Base-by-base conservation (phyloP, 2,797 vertebrate species). In the Syndactyla subalaris region DNA sequence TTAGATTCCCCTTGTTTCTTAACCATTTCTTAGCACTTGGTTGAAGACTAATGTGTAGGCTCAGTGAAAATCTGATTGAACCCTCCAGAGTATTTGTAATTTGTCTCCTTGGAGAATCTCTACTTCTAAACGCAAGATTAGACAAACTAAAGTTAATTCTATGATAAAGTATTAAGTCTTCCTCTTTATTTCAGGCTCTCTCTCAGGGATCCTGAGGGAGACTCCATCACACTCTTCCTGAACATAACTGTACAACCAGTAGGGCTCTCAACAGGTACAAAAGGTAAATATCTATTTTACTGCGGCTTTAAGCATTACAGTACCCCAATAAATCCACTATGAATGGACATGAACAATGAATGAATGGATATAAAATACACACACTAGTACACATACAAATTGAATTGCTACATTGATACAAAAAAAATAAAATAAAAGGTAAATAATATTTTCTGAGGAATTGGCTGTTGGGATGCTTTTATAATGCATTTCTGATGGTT, bases 321-420 rank as follows among this genome's bases (percentile, higher is more conserved):
- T 39, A 72, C 24, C 5, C 4, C 13, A 39, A 2, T 65, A n/a
- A 88, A 74, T 24, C 38, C 54, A 77, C 38, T 70, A 24, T 45
- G 29, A 67, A 49, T 71, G 27, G 4, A 15, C 46, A 34, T 26
- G 39, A 67, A 76, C 24, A 17, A 57, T 55, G 20, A 24, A 54
- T 12, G 3, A 83, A 78, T 45, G 4, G 20, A 19, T 52, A 55
- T 27, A 38, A 80, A 89, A 39, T 29, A 5, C 2, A 1, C 38
- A 29, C 0, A 1, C 10, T n/a, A 41, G 20, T 68, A 49, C 9
- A 59, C 0, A 2, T 18, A 12, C 5, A 45, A 77, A 71, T 1
- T 43, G 41, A 43, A 30, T 67, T 59, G 5, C 4, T 51, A 9
- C 9, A 23, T 58, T 26, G 38, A 55, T 7, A n/a, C 5, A 81